These are phyloP conservation scores for Diacarnus erythraeanus DNA, from an alignment of 37 sponge, comb jelly and placozoan species.

Conservation along the genomic window DNA sequence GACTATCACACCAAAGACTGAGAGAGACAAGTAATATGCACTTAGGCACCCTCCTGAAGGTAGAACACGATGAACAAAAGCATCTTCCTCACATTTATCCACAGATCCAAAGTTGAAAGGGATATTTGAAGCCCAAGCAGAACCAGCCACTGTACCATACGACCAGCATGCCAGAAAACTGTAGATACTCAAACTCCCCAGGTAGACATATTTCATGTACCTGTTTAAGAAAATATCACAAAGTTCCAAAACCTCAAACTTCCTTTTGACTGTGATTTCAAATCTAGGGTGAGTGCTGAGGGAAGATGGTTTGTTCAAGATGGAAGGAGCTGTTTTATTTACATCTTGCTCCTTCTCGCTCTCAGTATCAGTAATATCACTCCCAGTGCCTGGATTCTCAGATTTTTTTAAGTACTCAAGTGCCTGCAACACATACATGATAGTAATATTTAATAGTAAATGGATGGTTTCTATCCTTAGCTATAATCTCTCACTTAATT, in stretches of 20 bases:
- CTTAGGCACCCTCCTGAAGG: constrained; percentile 62
- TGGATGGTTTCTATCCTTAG: neutral
- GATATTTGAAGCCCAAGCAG: constrained; percentile 87
- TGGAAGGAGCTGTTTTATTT: neutral
- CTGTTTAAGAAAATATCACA: constrained; percentile 67
- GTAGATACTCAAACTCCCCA: constrained; percentile 53
- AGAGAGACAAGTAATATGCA: constrained; percentile 71
- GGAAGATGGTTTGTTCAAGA: neutral
- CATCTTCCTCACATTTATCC: constrained; percentile 47
- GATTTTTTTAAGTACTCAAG: neutral
- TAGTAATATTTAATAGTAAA: no score
- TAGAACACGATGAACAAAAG: constrained; percentile 50
- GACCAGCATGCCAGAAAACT: constrained; percentile 51
- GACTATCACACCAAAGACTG: constrained; percentile 70
- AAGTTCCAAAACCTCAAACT: constrained; percentile 80
- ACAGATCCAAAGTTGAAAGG: constrained; percentile 64
- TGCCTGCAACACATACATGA: neutral
- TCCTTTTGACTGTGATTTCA: constrained; percentile 50
- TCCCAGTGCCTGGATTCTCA: neutral
- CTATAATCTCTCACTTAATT: neutral
- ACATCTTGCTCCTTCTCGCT: constrained; percentile 3
- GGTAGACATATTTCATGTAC: constrained; percentile 56
- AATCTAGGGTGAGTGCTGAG: constrained; percentile 46
- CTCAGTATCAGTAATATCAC: constrained; percentile 16
- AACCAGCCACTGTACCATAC: constrained; percentile 75